phyloP scores from a whole-genome alignment of 2,797 vertebrate genomes.

The Microcaecilia unicolor region DNA sequence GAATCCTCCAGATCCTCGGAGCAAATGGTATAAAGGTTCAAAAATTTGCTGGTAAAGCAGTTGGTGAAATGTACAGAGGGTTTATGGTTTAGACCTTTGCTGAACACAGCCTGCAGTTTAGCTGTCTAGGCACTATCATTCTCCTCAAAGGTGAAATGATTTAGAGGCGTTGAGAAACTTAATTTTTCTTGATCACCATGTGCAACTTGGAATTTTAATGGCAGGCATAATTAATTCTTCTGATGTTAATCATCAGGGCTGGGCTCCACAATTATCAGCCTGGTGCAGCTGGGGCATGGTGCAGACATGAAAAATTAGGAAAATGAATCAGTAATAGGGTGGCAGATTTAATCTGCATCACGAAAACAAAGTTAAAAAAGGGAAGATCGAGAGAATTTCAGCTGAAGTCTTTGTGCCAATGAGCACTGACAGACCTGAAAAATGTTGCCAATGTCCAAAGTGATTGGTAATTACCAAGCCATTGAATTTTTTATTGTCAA shows the following conservation, averaged over 20 bases:
- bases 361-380: constrained; percentile 98
- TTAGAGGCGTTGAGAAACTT: constrained; percentile 98
- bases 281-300: constrained; percentile 97
- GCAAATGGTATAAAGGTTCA: constrained; percentile 25
- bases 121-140: constrained; percentile 87
- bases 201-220: constrained; percentile 99
- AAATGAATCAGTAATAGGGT: constrained; percentile 99
- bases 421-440: constrained; percentile 91
- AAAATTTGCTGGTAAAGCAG: constrained; percentile 37
- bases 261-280: constrained; percentile 99
- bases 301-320: constrained; percentile 99
- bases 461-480: constrained; percentile 98
- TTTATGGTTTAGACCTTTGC: constrained; percentile 72
- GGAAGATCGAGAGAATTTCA: constrained; percentile 84
- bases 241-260: constrained; percentile 99
- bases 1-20: constrained; percentile 42
- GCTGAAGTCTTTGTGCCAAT: constrained; percentile 83
- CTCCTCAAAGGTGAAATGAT: constrained; percentile 99
- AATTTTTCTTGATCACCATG: constrained; percentile 99
- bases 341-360: constrained; percentile 99
- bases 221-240: constrained; percentile 99
- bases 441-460: constrained; percentile 92
- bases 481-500: constrained; percentile 98
- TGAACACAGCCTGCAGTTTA: constrained; percentile 54
- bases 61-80: constrained; percentile 55